Conservation (phyloP, 2,113 vertebrate genomes). For the Cromileptes altivelis region DNA sequence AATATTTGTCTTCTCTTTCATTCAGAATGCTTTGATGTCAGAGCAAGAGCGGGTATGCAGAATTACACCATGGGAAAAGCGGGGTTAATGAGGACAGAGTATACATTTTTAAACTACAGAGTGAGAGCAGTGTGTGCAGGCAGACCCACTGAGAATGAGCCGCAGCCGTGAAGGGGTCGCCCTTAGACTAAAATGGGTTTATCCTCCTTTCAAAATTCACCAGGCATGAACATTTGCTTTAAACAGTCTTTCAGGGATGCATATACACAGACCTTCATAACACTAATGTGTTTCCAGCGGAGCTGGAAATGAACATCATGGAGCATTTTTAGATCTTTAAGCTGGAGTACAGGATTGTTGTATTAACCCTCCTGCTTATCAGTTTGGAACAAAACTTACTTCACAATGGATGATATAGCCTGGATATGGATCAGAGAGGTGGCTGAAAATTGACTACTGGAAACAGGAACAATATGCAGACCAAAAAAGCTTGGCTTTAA, state of each 20-base stretch:
- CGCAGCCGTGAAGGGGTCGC: conserved; percentile 4
- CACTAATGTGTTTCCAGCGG: conserved; percentile 12
- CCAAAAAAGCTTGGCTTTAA: conserved; percentile 28
- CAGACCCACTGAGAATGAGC: conserved; percentile 28
- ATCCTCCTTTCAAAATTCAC: conserved; percentile 9
- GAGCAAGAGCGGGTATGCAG: background rate
- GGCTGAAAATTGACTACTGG: conserved; percentile 19
- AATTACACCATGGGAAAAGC: conserved; percentile 6
- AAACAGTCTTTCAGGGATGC: conserved; percentile 8
- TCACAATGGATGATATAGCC: conserved; percentile 14
- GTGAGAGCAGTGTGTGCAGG: conserved; percentile 7
- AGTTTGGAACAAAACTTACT: conserved; percentile 46
- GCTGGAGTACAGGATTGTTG: conserved; percentile 19
- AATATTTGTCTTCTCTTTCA: conserved; percentile 2
- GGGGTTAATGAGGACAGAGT: conserved; percentile 40
- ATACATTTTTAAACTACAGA: conserved; percentile 32
- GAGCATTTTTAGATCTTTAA: conserved; percentile 18
- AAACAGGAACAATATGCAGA: conserved; percentile 22
- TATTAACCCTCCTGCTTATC: conserved; percentile 17
- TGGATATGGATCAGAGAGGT: conserved; percentile 18
- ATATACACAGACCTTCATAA: background rate
- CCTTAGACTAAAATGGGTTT: conserved; percentile 16
- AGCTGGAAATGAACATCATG: conserved; percentile 40
- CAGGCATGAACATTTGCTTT: conserved; percentile 17
- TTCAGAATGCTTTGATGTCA: conserved; percentile 10